Conservation (phyloP, 2,113 vertebrate genomes). For the Trematomus loennbergii region DNA sequence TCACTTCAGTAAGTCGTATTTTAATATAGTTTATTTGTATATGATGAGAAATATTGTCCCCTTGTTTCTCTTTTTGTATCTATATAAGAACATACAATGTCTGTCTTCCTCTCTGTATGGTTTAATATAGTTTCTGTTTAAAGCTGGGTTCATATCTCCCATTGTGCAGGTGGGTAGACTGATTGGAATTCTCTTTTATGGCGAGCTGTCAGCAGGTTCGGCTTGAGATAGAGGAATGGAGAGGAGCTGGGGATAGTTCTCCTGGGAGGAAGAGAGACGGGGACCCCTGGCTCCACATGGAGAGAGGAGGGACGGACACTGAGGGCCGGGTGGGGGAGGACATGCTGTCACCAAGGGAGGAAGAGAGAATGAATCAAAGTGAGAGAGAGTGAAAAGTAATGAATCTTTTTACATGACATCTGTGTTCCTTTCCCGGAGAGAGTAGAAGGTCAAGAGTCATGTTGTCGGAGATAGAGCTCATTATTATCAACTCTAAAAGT, state of each 20-base stretch:
- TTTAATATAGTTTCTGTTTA: constrained; percentile 30
- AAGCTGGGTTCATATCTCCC: constrained; percentile 46
- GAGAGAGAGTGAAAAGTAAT: constrained; percentile 52
- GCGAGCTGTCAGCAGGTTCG: constrained; percentile 41
- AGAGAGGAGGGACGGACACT: background rate
- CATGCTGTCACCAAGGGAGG: background rate
- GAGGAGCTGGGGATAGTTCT: constrained; percentile 21
- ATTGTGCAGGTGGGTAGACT: constrained; percentile 56
- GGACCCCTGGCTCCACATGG: constrained; percentile 23
- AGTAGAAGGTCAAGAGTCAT: constrained; percentile 59
- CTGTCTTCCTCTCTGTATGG: background rate
- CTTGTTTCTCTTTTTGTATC: background rate
- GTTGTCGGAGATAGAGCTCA: constrained; percentile 50
- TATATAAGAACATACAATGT: constrained; percentile 3
- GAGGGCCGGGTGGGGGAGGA: constrained; percentile 25
- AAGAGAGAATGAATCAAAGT: constrained; percentile 12
- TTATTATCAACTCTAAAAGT: constrained; percentile 45
- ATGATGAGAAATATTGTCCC: background rate
- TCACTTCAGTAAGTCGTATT: background rate
- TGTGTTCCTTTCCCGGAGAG: constrained; percentile 3
- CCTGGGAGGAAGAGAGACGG: constrained; percentile 16
- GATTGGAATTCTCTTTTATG: constrained; percentile 62
- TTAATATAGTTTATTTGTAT: background rate
- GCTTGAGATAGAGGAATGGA: constrained; percentile 53
- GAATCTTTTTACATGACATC: constrained; percentile 70